phyloP scores from a whole-genome alignment of 2,888 invertebrate genomes.

The Syrista parreyssii region DNA sequence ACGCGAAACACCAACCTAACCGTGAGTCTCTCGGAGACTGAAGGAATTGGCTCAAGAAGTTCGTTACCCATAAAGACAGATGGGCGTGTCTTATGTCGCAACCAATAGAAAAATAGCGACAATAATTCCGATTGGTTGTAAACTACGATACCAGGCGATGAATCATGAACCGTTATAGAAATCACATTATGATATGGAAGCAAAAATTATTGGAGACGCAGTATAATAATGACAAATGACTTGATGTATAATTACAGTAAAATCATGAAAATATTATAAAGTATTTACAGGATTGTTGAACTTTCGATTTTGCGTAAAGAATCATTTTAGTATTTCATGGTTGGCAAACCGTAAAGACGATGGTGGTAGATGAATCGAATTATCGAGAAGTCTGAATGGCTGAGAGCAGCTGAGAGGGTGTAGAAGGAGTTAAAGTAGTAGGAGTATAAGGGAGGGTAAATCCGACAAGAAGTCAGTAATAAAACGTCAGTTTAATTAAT shows the following conservation, averaged over 20 bases:
- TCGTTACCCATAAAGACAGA: not conserved
- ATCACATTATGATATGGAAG: not conserved
- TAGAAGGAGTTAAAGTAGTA: not conserved
- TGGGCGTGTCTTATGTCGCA: not conserved
- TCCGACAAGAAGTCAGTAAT: not conserved
- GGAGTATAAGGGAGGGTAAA: not conserved
- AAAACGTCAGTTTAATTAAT: not conserved
- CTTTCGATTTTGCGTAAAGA: not conserved
- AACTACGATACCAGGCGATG: not conserved
- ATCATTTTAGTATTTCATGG: not conserved
- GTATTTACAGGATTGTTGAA: not conserved
- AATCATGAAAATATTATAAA: not conserved
- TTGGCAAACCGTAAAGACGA: not conserved
- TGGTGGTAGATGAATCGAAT: not conserved
- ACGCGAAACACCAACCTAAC: not conserved
- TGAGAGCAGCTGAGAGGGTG: not conserved
- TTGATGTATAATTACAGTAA: not conserved
- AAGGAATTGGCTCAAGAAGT: not conserved
- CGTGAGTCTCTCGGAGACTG: not conserved
- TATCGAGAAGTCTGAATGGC: not conserved
- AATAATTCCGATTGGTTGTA: too few species aligned
- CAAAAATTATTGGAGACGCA: not conserved
- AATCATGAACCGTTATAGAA: not conserved
- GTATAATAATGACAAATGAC: not conserved
- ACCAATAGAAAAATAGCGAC: not conserved